These are phyloP conservation scores for Hyla sarda DNA, from an alignment of 2,113 vertebrate genomes.

Conservation along the genomic window DNA sequence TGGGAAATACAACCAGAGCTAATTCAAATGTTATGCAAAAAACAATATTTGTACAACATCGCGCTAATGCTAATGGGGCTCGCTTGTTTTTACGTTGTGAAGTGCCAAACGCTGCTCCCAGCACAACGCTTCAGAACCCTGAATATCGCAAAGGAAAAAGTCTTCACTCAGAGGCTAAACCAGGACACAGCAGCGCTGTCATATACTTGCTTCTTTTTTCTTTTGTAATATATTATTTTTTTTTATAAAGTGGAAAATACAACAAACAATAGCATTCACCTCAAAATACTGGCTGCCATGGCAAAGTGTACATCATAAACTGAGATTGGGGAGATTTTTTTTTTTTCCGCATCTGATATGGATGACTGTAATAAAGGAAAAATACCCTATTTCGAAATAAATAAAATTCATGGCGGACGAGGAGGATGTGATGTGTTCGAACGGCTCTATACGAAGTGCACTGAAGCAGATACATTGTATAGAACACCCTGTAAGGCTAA, in stretches of 20 bases:
- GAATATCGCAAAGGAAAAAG: constrained; percentile 35
- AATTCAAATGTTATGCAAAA: constrained; percentile 76
- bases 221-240: background rate
- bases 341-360: background rate
- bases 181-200: background rate
- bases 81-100: constrained; percentile 66
- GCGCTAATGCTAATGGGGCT: constrained; percentile 70
- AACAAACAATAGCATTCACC: constrained; percentile 39
- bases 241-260: constrained; percentile 50
- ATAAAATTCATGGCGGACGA: background rate
- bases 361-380: constrained; percentile 25
- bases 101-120: constrained; percentile 66
- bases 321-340: constrained; percentile 13
- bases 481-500: too few species aligned
- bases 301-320: constrained; percentile 20
- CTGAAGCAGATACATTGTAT: background rate
- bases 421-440: background rate
- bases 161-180: constrained; percentile 59
- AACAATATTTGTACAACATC: constrained; percentile 70
- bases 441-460: too few species aligned
- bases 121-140: constrained; percentile 64
- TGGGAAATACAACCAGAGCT: constrained; percentile 67
- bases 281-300: constrained; percentile 32
- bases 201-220: background rate
- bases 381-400: constrained; percentile 26